phyloP scores from a whole-genome alignment of 2,113 vertebrate species.

The Gymnorhina tibicen region DNA sequence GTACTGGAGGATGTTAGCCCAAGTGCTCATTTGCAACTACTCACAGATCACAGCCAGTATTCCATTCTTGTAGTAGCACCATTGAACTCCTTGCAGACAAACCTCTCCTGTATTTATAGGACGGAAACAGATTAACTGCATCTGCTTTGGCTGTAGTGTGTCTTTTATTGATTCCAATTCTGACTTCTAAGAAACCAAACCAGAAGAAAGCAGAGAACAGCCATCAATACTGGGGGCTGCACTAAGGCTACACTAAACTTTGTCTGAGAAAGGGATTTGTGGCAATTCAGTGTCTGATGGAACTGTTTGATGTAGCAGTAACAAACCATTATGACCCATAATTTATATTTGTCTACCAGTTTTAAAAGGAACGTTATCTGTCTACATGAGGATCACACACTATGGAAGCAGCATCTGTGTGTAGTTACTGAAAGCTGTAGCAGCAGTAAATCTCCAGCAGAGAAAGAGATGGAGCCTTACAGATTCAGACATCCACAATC shows the following conservation, averaged over 20 bases:
- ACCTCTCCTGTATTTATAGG: neutral
- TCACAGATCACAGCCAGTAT: neutral
- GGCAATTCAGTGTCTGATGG: neutral
- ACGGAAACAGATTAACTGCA: neutral
- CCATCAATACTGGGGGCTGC: neutral
- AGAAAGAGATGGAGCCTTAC: neutral
- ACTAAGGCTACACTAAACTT: neutral
- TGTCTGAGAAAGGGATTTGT: neutral
- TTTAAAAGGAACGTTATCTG: conserved; percentile 28
- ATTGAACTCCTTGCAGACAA: neutral
- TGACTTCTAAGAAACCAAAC: conserved; percentile 16
- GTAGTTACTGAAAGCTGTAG: conserved; percentile 31
- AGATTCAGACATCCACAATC: neutral
- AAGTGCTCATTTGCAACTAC: neutral
- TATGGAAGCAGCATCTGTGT: conserved; percentile 30
- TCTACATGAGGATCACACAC: conserved; percentile 14
- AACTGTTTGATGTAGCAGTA: conserved; percentile 10
- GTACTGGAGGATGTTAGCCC: neutral
- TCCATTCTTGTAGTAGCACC: neutral
- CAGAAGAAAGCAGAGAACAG: neutral
- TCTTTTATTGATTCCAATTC: neutral
- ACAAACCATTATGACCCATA: conserved; percentile 2
- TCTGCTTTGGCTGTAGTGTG: neutral
- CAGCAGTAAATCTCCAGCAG: conserved; percentile 34
- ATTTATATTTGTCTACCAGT: conserved; percentile 7